Evolutionary conservation across 35 echinoderm and acorn worm species (phyloP), one percentile per base, ranked within the genome.

Genomic region (Lytechinus variegatus): DNA sequence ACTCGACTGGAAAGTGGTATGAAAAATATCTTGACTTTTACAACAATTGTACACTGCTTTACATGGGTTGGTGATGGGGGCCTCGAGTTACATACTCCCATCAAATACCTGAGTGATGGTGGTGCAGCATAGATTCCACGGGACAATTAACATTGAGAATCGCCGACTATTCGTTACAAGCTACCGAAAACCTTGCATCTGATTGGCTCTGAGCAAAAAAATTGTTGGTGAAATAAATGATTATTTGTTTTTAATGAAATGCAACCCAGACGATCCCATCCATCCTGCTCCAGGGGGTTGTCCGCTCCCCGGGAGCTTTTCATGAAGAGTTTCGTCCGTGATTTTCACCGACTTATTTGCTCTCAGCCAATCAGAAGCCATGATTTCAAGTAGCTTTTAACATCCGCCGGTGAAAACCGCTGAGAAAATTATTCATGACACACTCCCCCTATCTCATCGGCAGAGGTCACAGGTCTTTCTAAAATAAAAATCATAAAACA

Each of bases 41-140:
- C 66, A 79, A 79, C 24, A 79, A 79, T 79, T 79, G 66, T 79
- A 79, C 66, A 79, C 66, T 79, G 66, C 66, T 79, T 79, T 79
- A 79, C 19, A 79, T 79, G 66, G 66, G 66, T 79, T n/a, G n/a
- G 66, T 79, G 66, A 79, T 79, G 66, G 66, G 33, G 66, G 66
- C 66, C 66, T 79, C n/a, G 66, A 79, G 66, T 79, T 79, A 79
- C 66, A 16, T 79, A 79, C 66, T 79, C 66, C 66, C 66, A 79
- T 79, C 66, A 21, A 7, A 79, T 79, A 7, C 66, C 66, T 79
- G 66, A 79, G 66, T 24, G 66, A 79, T 79, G 66, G 66, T 79
- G 66, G 66, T 79, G 66, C 66, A 79, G 66, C 66, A 79, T 79
- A 79, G 66, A 79, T 24, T 79, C 66, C 66, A 21, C 8, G 66